These are phyloP conservation scores for Pardosa pseudoannulata DNA, from an alignment of 2,888 invertebrate genomes.

Conservation along the genomic window DNA sequence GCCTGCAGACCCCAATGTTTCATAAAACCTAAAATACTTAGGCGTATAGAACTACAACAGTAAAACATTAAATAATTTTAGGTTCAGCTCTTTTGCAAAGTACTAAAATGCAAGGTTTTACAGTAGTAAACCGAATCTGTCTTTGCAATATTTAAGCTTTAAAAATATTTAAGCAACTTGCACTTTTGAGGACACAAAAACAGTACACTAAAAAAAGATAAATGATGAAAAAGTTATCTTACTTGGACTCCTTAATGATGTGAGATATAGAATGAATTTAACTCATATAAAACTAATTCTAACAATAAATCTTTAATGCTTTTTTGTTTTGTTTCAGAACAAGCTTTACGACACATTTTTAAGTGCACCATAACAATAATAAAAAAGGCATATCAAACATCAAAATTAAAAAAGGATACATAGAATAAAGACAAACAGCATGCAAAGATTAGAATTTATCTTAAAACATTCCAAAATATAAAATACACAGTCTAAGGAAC, in stretches of 20 bases:
- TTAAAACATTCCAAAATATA: conserved; percentile 4
- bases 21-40: background rate
- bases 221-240: background rate
- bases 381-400: conserved; percentile 10
- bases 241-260: background rate
- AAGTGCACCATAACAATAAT: conserved; percentile 8
- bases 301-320: background rate
- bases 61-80: background rate
- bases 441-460: background rate
- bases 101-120: conserved; percentile 56
- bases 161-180: conserved; percentile 43
- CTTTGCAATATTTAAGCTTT: background rate
- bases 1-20: background rate
- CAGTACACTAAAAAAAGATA: background rate
- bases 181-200: conserved; percentile 31
- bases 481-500: conserved; percentile 20
- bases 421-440: background rate
- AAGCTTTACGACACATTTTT: conserved; percentile 5
- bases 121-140: conserved; percentile 45
- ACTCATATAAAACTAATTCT: conserved; percentile 10
- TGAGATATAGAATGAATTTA: background rate
- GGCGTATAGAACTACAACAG: background rate
- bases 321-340: background rate
- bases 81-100: background rate
- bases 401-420: background rate